phyloP scores from a whole-genome alignment of 2,888 invertebrate species.

The Hymenopus coronatus region DNA sequence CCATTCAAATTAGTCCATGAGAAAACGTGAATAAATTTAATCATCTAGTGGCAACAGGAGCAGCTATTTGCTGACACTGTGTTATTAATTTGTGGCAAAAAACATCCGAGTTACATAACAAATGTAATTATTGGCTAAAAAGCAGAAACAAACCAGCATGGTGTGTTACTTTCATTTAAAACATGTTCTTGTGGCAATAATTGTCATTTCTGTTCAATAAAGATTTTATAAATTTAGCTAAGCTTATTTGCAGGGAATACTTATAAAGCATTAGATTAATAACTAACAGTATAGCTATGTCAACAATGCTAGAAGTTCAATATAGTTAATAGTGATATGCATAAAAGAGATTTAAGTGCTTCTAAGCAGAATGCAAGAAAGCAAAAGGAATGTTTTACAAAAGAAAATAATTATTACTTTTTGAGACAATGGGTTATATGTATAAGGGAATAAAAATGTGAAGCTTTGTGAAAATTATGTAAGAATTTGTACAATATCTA shows the following conservation, averaged over 20 bases:
- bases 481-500: neutral
- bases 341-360: neutral
- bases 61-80: no score
- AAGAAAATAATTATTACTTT: neutral
- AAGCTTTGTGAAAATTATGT: neutral
- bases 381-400: neutral
- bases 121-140: neutral
- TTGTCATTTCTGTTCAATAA: neutral
- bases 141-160: neutral
- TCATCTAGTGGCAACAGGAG: no score
- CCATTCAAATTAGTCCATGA: no score
- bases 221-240: neutral
- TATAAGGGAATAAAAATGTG: neutral
- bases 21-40: no score
- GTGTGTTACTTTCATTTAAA: neutral
- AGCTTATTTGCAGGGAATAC: neutral
- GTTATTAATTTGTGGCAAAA: neutral
- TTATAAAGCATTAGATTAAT: neutral
- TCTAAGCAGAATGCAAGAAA: neutral
- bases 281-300: neutral
- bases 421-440: neutral
- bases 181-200: neutral
- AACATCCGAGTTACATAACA: neutral
- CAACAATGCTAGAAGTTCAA: neutral
- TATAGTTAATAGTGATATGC: neutral